A percentile compares a stretch with the other conserved stretches of the same genome.
These are phyloP conservation scores for Holacanthella duospinosa DNA, from an alignment of 2,888 invertebrate species.

Conservation along the genomic window DNA sequence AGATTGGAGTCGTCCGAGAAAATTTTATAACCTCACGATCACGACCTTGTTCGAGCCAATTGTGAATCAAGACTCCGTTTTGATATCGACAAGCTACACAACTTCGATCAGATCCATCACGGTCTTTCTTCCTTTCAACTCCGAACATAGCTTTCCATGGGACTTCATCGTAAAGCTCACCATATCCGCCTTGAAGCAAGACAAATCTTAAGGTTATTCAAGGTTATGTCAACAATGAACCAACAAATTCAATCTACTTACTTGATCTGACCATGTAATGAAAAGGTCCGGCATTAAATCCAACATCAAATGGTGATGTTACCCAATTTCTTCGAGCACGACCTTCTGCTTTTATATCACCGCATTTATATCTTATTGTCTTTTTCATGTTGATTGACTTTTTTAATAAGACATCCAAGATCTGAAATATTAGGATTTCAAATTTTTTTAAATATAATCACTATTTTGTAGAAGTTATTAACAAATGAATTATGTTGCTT, in stretches of 20 bases:
- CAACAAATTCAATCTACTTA: conserved; percentile 2
- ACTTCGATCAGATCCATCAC: conserved; percentile 20
- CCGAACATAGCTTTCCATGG: conserved; percentile 31
- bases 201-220: no score
- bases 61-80: conserved; percentile 21
- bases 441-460: no score
- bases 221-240: neutral
- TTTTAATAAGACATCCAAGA: no score
- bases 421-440: no score
- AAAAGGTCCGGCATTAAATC: conserved; percentile 24
- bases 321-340: neutral
- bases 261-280: conserved; percentile 26
- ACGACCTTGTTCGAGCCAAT: conserved; percentile 31
- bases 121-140: conserved; percentile 14
- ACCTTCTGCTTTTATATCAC: neutral
- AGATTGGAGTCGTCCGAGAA: conserved; percentile 14
- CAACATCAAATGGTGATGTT: neutral
- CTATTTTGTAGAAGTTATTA: no score
- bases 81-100: conserved; percentile 16
- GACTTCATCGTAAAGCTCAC: conserved; percentile 33
- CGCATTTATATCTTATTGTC: neutral
- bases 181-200: conserved; percentile 24
- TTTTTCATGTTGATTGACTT: no score
- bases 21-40: conserved; percentile 26
- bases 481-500: no score